A percentile compares a stretch with the other conserved stretches of the same genome.
These are phyloP conservation scores for Setophaga coronata DNA, from an alignment of 2,113 vertebrate genomes.

Conservation along the genomic window DNA sequence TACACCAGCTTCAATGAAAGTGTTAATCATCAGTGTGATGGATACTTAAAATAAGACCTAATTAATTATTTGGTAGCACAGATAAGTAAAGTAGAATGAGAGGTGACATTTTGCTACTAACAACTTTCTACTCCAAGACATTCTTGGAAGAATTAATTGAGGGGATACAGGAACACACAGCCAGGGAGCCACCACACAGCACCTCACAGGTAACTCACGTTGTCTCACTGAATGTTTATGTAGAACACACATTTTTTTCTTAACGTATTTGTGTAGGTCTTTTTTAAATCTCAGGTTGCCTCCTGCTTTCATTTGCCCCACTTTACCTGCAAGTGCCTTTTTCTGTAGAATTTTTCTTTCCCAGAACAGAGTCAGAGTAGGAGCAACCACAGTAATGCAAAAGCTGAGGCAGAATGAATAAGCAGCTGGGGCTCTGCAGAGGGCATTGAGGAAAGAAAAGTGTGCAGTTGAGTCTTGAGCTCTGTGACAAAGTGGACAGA, in stretches of 20 bases:
- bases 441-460: background rate
- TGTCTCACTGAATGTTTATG: background rate
- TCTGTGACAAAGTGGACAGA: background rate
- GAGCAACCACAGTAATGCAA: background rate
- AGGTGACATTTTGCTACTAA: background rate
- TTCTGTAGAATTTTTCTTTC: constrained; percentile 1
- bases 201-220: background rate
- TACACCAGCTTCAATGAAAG: background rate
- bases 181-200: background rate
- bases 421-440: background rate
- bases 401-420: background rate
- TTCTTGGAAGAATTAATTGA: background rate
- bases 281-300: background rate
- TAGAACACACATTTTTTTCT: background rate
- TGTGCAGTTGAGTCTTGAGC: background rate
- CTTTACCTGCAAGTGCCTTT: background rate
- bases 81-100: background rate
- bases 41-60: background rate
- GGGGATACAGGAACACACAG: background rate
- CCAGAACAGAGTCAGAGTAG: background rate
- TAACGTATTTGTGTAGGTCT: background rate
- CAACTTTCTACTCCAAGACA: background rate
- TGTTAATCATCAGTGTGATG: background rate
- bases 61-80: background rate
- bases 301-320: background rate